Conservation (phyloP, 2,113 vertebrate genomes). For the Nothocercus nigrocapillus region DNA sequence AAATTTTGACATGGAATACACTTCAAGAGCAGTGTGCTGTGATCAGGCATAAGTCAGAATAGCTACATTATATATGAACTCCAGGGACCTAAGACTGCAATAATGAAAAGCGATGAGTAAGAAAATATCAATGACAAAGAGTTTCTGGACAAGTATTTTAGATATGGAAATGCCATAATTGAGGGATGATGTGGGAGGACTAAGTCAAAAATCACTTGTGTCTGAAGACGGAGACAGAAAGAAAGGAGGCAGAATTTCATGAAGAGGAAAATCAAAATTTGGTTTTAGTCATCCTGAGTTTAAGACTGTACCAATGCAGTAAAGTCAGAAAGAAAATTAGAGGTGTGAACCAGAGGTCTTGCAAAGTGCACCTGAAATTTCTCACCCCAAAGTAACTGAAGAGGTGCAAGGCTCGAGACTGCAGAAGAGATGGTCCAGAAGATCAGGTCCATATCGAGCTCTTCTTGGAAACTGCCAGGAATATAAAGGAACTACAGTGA, state of each 20-base stretch:
- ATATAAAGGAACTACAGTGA: background rate
- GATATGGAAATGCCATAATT: background rate
- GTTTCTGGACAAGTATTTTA: background rate
- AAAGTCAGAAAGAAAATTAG: background rate
- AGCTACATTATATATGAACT: background rate
- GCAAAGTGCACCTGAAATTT: background rate
- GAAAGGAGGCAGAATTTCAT: background rate
- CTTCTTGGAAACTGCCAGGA: background rate
- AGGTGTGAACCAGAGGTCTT: background rate
- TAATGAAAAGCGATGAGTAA: background rate
- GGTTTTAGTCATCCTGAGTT: background rate
- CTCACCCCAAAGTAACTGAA: background rate
- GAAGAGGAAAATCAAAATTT: background rate
- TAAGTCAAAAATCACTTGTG: background rate
- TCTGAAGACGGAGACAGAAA: background rate
- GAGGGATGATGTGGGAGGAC: background rate
- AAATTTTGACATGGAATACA: background rate
- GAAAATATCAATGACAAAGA: background rate
- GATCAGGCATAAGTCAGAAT: background rate
- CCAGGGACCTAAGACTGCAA: background rate
- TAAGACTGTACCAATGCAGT: background rate
- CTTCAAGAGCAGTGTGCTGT: background rate
- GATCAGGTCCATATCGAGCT: background rate
- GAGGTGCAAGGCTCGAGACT: background rate
- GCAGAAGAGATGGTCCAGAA: background rate